Evolutionary conservation across 2,888 invertebrate species (phyloP), one percentile per base, ranked within the genome.

Genomic region (Drosophila tripunctata): DNA sequence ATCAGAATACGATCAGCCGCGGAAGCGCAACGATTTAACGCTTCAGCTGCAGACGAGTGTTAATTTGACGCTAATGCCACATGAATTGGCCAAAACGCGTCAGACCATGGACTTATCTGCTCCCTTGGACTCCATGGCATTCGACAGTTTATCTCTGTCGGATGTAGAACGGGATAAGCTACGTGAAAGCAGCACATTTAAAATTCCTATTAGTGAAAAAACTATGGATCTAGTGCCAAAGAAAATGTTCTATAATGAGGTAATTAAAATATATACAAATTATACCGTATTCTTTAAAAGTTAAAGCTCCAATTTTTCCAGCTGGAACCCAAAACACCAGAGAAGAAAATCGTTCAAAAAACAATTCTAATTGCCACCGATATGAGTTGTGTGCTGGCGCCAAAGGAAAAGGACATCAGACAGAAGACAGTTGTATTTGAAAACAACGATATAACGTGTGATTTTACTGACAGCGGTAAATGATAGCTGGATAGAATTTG

Each of bases 21-120:
- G 17, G 24, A 21, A 21, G 15, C 65, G 8, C 6, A 63, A 21
- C 14, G 64, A 78, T 44, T 44, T 45, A 3, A 61, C 65, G 1
- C 40, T 76, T 0, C 68, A 82, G 43, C 31, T 81, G 1, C 79
- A 79, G 30, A 48, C 67, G 4, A 85, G 83, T 57, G 55, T 76
- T 2, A 67, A 85, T 54, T 38, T 85, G 3, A 82, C 81, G 12
- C 35, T 81, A 19, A 35, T 81, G 50, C 79, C 86, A 2, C 52
- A 63, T 19, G 81, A 81, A 38, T 5, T 65, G 19, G 4, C 10
- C 12, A 36, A n/a, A n/a, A 36, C 19, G 15, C 44, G 35, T 14
- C 47, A 14, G 1, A 38, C 19, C 7, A 15, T 14, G 14, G 52
- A 61, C 27, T 54, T 22, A 8, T 24, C 38, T 1, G 22, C n/a